Conservation (phyloP, 2,797 vertebrate genomes). For the Sphaeramia orbicularis region DNA sequence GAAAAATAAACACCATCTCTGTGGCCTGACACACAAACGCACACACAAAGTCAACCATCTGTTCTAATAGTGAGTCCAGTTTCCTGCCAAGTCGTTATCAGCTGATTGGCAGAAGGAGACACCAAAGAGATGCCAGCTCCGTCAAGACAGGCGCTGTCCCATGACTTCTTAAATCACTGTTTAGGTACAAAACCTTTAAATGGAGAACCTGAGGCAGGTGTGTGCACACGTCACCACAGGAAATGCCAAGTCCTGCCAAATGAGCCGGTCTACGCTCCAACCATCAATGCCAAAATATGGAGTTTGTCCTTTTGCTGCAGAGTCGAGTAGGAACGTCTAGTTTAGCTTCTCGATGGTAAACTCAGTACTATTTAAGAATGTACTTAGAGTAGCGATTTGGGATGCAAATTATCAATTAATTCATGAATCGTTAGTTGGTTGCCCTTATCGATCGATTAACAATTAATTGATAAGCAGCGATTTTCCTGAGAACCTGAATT, state of each 20-base stretch:
- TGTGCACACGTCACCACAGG: constrained; percentile 3
- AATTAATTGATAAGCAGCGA: too few species aligned
- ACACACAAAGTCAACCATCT: constrained; percentile 62
- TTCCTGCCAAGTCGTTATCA: constrained; percentile 73
- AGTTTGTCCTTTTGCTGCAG: too few species aligned
- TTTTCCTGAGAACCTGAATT: too few species aligned
- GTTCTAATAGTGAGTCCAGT: constrained; percentile 67
- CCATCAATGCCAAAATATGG: too few species aligned
- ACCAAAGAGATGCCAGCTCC: constrained; percentile 49
- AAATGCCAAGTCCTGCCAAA: constrained; percentile 3
- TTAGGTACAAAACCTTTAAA: constrained; percentile 26
- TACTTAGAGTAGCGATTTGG: too few species aligned
- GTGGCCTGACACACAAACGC: constrained; percentile 38
- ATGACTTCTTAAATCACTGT: constrained; percentile 36
- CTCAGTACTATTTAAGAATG: background rate
- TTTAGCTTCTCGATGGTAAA: constrained; percentile 5
- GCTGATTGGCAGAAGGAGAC: constrained; percentile 64
- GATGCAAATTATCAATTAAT: too few species aligned
- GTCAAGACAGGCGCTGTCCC: constrained; percentile 43
- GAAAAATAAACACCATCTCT: constrained; percentile 59
- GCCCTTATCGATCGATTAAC: too few species aligned
- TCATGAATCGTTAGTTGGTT: too few species aligned
- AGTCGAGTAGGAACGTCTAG: background rate
- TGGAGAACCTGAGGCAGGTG: constrained; percentile 22
- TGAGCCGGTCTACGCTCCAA: background rate